phyloP scores from a whole-genome alignment of 2,888 invertebrate species.

The Tetheella fluctuosa region DNA sequence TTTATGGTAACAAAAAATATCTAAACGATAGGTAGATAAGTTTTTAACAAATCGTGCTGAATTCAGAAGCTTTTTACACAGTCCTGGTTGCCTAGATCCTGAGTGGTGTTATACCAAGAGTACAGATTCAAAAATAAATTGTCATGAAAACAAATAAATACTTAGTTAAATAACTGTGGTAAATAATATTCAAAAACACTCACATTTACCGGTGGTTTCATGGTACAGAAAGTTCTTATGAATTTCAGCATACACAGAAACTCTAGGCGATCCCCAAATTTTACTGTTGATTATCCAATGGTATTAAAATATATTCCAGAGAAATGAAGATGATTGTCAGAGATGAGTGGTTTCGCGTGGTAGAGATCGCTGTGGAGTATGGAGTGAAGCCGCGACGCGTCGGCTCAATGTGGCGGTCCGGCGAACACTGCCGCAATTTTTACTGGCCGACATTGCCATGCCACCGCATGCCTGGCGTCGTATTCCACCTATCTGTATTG shows the following conservation, averaged over 20 bases:
- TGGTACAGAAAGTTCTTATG: constrained; percentile 65
- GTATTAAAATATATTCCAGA: constrained; percentile 16
- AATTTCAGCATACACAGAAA: constrained; percentile 63
- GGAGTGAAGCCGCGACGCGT: constrained; percentile 66
- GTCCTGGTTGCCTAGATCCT: too few species aligned
- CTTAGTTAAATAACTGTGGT: too few species aligned
- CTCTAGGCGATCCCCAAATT: not conserved
- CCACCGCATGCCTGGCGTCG: constrained; percentile 25
- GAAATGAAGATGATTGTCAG: constrained; percentile 15
- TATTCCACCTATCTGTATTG: constrained; percentile 32
- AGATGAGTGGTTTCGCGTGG: constrained; percentile 38
- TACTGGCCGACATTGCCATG: constrained; percentile 37
- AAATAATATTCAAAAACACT: constrained; percentile 44
- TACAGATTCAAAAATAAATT: too few species aligned
- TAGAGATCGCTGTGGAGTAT: constrained; percentile 42
- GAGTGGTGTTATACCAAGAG: not conserved
- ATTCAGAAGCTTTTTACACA: too few species aligned
- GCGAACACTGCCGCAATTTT: constrained; percentile 61
- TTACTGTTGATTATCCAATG: not conserved
- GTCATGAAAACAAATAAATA: too few species aligned
- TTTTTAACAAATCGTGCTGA: too few species aligned
- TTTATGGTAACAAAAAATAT: too few species aligned
- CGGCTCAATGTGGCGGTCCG: constrained; percentile 53
- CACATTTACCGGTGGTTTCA: constrained; percentile 78
- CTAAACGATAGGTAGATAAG: too few species aligned